Percentiles rank a stretch among this genome's conserved stretches.
These are phyloP conservation scores for Urocynchramus pylzowi DNA, from an alignment of 2,113 vertebrate genomes.

Conservation along the genomic window DNA sequence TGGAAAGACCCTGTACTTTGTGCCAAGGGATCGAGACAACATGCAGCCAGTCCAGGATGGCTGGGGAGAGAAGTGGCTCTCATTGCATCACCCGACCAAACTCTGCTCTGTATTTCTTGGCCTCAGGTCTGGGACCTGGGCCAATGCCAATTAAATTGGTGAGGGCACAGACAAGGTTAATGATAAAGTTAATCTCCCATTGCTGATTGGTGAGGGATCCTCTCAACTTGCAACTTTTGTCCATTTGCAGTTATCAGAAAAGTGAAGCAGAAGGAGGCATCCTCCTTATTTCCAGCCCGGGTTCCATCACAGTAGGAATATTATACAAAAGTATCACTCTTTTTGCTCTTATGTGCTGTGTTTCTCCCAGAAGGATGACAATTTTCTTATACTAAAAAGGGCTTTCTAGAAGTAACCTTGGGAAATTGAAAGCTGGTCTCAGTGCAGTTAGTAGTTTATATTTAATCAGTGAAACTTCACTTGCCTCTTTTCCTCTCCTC, in stretches of 20 bases:
- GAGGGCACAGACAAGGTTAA: conserved; percentile 35
- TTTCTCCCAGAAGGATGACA: not conserved
- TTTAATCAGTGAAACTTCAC: not conserved
- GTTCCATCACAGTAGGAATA: not conserved
- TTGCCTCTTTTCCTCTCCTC: not conserved
- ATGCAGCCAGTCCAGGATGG: not conserved
- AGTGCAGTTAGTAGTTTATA: not conserved
- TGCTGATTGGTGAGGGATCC: not conserved
- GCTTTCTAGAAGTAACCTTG: not conserved
- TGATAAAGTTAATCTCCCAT: conserved; percentile 25
- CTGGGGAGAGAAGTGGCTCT: not conserved
- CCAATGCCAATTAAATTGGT: conserved; percentile 24
- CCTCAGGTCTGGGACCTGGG: conserved; percentile 12
- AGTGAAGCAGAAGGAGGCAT: not conserved
- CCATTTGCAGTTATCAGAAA: not conserved
- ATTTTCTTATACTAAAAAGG: not conserved
- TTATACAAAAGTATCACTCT: not conserved
- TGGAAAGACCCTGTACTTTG: not conserved
- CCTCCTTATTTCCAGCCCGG: not conserved
- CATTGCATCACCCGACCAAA: not conserved
- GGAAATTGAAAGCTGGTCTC: not conserved
- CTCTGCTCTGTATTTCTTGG: not conserved
- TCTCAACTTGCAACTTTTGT: conserved; percentile 15
- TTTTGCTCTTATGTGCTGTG: not conserved
- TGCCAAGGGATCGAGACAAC: not conserved